These are phyloP conservation scores for Pteria penguin DNA, from an alignment of 2,888 invertebrate genomes.

Conservation along the genomic window DNA sequence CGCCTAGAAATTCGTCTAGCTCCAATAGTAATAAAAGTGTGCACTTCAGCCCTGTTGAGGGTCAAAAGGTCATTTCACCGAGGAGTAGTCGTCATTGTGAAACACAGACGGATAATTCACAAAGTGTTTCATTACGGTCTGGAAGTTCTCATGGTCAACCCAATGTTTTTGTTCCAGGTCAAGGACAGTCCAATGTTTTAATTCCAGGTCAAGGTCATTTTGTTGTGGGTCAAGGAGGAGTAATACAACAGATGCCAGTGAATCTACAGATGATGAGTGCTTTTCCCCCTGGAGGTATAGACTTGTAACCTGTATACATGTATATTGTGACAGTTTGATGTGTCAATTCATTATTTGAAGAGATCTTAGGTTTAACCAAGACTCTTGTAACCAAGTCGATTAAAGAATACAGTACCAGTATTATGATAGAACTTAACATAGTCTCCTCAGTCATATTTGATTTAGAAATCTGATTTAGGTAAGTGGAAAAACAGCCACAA, in stretches of 20 bases:
- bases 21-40: constrained; percentile 19
- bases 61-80: not conserved
- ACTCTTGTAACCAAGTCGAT: no score
- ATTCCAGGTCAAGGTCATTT: constrained; percentile 1
- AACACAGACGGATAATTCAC: not conserved
- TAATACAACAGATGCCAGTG: constrained; percentile 4
- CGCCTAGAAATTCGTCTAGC: constrained; percentile 20
- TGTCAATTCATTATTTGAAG: no score
- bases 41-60: constrained; percentile 11
- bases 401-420: no score
- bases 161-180: not conserved
- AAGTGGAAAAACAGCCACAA: no score
- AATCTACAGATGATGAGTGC: constrained; percentile 21
- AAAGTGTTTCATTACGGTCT: not conserved
- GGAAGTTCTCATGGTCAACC: not conserved
- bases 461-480: no score
- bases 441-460: no score
- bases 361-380: no score
- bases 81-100: not conserved
- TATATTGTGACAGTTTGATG: no score
- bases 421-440: no score
- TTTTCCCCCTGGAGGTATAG: no score
- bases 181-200: not conserved
- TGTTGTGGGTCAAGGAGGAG: constrained; percentile 1
- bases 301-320: no score